Evolutionary conservation across 2,888 invertebrate species (phyloP).

Genomic region (Iselma pallidipennis): DNA sequence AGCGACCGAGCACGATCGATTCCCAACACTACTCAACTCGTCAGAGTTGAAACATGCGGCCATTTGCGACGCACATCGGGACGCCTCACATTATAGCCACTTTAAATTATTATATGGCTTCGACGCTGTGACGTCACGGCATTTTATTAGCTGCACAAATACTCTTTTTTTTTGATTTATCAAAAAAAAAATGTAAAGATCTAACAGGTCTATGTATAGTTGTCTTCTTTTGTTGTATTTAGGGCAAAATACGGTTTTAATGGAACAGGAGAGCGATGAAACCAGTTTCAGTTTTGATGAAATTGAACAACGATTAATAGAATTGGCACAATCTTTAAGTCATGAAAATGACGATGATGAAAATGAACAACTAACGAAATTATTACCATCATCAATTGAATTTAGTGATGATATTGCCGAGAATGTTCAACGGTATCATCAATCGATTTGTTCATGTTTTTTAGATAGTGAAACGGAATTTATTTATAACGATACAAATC

Average conservation of each 20-base stretch:
- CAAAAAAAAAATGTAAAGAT: too few species aligned
- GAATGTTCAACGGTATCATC: background rate
- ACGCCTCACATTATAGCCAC: background rate
- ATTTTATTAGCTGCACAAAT: background rate
- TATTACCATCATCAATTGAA: background rate
- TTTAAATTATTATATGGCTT: background rate
- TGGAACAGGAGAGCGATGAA: too few species aligned
- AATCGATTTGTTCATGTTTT: background rate
- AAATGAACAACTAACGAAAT: background rate
- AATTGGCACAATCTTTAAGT: too few species aligned
- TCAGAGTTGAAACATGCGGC: constrained; percentile 3
- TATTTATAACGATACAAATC: background rate
- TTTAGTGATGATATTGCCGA: too few species aligned
- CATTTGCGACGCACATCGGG: background rate
- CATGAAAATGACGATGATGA: background rate
- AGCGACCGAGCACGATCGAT: constrained; percentile 31
- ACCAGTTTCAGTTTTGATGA: too few species aligned
- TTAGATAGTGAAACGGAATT: background rate
- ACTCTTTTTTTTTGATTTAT: too few species aligned
- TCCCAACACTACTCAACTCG: background rate
- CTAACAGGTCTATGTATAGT: too few species aligned
- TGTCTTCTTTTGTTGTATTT: too few species aligned
- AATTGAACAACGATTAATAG: background rate
- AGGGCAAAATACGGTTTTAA: too few species aligned
- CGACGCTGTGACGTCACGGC: background rate